phyloP scores from a whole-genome alignment of 92 coral and sea anemone species.

The Epizoanthus ramosus region DNA sequence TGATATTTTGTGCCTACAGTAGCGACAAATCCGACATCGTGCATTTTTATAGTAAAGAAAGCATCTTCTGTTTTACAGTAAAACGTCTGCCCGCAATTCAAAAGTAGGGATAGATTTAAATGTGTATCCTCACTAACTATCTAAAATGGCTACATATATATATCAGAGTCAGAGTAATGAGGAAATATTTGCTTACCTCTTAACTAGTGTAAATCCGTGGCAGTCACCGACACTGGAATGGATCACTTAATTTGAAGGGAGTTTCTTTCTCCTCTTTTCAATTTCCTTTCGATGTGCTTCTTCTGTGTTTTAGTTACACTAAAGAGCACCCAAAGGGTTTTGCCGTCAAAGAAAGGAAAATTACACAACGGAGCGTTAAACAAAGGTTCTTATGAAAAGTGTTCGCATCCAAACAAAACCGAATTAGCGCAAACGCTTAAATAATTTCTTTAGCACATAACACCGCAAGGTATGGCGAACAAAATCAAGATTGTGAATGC shows the following conservation, averaged over 20 bases:
- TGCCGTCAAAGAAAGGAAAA: conserved; percentile 8
- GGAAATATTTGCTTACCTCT: conserved; percentile 48
- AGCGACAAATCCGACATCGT: no score
- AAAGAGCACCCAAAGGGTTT: conserved; percentile 27
- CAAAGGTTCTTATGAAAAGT: conserved; percentile 30
- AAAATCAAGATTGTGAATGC: conserved; percentile 14
- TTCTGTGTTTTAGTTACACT: neutral
- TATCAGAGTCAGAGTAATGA: conserved; percentile 1
- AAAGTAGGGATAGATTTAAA: neutral
- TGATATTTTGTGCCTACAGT: neutral
- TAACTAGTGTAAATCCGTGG: neutral
- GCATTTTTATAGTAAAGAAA: neutral
- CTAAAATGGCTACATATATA: conserved; percentile 1
- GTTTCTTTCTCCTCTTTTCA: neutral
- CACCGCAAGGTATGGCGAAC: neutral
- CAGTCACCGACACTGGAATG: conserved; percentile 5
- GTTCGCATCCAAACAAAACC: conserved; percentile 26
- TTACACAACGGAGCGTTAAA: conserved; percentile 22
- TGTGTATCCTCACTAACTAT: neutral
- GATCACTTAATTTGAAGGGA: conserved; percentile 25
- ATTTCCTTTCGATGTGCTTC: conserved; percentile 7
- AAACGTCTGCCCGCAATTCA: neutral
- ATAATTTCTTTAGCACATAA: neutral
- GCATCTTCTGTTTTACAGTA: neutral
- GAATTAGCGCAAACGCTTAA: conserved; percentile 21